Conservation (phyloP, 2,888 invertebrate genomes). For the Dynastes maya region DNA sequence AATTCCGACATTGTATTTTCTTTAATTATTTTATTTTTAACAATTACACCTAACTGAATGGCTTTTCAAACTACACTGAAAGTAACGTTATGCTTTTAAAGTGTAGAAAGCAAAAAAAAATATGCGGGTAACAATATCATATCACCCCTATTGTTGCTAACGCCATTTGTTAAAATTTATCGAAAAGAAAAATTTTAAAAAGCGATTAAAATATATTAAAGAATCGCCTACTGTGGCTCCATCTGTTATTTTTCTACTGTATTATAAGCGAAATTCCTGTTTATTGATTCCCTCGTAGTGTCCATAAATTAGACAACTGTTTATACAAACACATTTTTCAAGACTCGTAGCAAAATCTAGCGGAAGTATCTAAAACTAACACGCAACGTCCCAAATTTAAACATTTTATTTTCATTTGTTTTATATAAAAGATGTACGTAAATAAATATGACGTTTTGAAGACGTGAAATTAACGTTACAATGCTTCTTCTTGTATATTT, state of each 20-base stretch:
- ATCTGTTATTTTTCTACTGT: constrained; percentile 10
- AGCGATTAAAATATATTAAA: background rate
- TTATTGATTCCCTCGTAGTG: constrained; percentile 17
- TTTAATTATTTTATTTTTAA: background rate
- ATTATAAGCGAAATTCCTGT: constrained; percentile 1
- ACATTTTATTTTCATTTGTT: constrained; percentile 12
- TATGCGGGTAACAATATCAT: constrained; percentile 26
- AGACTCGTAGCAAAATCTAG: constrained; percentile 16
- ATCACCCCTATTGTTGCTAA: constrained; percentile 32
- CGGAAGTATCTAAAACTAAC: background rate
- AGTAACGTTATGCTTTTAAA: background rate
- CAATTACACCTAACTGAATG: background rate
- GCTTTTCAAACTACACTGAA: background rate
- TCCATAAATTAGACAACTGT: constrained; percentile 32
- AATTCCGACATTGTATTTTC: constrained; percentile 15
- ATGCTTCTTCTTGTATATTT: constrained; percentile 17
- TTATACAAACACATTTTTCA: constrained; percentile 8
- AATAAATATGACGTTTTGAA: background rate
- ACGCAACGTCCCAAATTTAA: background rate
- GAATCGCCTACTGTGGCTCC: constrained; percentile 17
- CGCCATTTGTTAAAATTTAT: background rate
- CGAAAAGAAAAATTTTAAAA: constrained; percentile 6
- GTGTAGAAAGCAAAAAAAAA: constrained; percentile 37
- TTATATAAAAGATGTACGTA: constrained; percentile 39
- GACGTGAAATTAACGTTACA: background rate